Percentiles rank a stretch among this genome's conserved stretches.
Conservation (phyloP, 2,888 invertebrate species). For the Tanytarsus gracilentus region DNA sequence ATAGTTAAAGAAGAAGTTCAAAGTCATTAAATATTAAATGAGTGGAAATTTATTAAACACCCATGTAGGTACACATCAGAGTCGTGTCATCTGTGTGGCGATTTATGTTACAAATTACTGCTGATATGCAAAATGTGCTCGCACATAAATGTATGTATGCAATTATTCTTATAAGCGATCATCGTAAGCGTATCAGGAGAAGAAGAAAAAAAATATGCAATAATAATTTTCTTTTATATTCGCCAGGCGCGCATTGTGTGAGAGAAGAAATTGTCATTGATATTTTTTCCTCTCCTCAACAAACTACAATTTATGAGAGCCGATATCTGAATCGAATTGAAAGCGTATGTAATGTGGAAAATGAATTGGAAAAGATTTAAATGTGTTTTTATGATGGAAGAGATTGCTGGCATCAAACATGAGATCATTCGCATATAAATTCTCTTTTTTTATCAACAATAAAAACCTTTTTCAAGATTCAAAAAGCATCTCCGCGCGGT, state of each 20-base stretch:
- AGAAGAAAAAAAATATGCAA: neutral
- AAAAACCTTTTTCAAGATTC: neutral
- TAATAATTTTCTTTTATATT: slow-evolving; percentile 12
- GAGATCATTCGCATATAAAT: slow-evolving; percentile 1
- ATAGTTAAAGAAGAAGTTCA: neutral
- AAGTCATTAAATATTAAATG: neutral
- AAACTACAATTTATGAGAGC: slow-evolving; percentile 9
- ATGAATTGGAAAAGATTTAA: neutral
- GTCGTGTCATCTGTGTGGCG: slow-evolving; percentile 1
- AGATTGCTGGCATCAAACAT: slow-evolving; percentile 15
- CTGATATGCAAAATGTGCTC: slow-evolving; percentile 18
- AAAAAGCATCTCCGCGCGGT: neutral
- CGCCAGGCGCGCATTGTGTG: too few relatives aligned
- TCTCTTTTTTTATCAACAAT: neutral
- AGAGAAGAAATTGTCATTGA: slow-evolving; percentile 11
- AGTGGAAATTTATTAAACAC: slow-evolving; percentile 8
- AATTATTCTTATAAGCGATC: slow-evolving; percentile 26
- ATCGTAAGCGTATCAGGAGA: neutral
- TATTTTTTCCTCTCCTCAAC: neutral
- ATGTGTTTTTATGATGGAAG: slow-evolving; percentile 20
- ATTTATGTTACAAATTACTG: neutral
- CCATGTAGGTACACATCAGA: slow-evolving; percentile 10
- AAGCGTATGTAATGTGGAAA: too few relatives aligned
- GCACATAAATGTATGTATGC: too few relatives aligned
- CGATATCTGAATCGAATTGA: neutral